Evolutionary conservation across 2,797 vertebrate genomes (phyloP).

Genomic region (Labeo calbasu): DNA sequence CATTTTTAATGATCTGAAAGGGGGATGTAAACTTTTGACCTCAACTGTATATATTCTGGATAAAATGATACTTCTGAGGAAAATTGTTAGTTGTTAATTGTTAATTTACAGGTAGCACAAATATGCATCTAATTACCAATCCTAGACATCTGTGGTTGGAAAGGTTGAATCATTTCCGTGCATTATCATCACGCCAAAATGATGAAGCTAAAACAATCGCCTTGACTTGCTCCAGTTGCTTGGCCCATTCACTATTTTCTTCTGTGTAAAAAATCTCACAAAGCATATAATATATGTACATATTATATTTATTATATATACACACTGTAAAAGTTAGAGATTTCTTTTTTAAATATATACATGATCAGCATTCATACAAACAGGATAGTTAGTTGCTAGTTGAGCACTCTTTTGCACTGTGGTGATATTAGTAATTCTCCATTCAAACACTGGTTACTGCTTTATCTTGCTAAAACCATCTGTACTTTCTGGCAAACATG

Average conservation of each 20-base stretch:
- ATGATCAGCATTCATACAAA: slow-evolving; percentile 3
- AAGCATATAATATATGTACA: slow-evolving; percentile 1
- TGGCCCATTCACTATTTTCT: neutral
- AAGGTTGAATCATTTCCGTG: neutral
- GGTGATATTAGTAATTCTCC: neutral
- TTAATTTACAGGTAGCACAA: neutral
- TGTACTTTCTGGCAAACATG: slow-evolving; percentile 5
- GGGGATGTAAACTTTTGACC: no score
- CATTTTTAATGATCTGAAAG: no score
- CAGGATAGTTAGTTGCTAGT: neutral
- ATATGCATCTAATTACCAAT: neutral
- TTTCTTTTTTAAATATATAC: slow-evolving; percentile 22
- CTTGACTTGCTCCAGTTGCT: neutral
- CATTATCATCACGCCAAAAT: neutral
- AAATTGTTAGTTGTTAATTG: neutral
- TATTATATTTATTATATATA: slow-evolving; percentile 37
- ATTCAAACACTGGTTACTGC: neutral
- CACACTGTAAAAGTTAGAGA: slow-evolving; percentile 26
- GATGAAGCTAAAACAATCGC: neutral
- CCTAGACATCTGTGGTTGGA: neutral
- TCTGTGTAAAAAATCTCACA: neutral
- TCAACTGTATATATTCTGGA: no score
- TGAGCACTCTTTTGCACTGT: neutral
- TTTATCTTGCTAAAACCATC: neutral
- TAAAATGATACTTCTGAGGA: neutral